A percentile compares a stretch with the other conserved stretches of the same genome.
phyloP scores from a whole-genome alignment of 2,113 vertebrate species.

The Paracanthobrama guichenoti region DNA sequence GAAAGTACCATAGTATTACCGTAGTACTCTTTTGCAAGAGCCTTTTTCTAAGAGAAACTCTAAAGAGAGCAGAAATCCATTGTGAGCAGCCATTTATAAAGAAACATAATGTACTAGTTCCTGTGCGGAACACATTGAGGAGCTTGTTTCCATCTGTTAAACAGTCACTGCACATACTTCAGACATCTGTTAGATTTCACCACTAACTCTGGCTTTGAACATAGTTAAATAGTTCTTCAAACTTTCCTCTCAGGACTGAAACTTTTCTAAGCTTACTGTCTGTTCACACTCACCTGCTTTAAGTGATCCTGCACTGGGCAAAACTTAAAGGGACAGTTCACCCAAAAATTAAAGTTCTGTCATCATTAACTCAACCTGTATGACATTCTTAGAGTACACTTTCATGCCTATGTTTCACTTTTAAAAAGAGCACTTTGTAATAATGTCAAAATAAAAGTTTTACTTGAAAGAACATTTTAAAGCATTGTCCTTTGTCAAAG shows the following conservation, averaged over 20 bases:
- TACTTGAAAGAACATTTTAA: not conserved
- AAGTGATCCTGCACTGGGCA: not conserved
- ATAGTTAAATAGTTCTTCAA: not conserved
- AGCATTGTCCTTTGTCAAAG: not conserved
- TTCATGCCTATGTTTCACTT: no score
- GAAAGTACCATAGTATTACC: not conserved
- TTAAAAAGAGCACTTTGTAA: no score
- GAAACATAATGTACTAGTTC: not conserved
- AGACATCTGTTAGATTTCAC: not conserved
- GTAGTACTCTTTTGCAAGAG: not conserved
- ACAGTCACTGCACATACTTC: not conserved
- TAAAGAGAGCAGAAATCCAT: not conserved
- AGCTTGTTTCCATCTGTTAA: not conserved
- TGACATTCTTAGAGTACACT: no score
- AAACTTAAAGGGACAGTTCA: not conserved
- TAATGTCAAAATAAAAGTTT: not conserved
- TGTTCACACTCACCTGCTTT: not conserved
- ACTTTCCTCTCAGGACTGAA: not conserved
- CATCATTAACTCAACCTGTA: no score
- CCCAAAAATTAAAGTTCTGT: not conserved
- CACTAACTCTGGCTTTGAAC: not conserved
- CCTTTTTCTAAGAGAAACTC: not conserved
- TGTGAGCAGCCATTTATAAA: slow-evolving; percentile 3
- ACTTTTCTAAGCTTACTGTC: not conserved
- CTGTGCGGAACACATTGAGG: not conserved